These are phyloP conservation scores for Drosophila rubida DNA, from an alignment of 2,888 invertebrate genomes.

Conservation along the genomic window DNA sequence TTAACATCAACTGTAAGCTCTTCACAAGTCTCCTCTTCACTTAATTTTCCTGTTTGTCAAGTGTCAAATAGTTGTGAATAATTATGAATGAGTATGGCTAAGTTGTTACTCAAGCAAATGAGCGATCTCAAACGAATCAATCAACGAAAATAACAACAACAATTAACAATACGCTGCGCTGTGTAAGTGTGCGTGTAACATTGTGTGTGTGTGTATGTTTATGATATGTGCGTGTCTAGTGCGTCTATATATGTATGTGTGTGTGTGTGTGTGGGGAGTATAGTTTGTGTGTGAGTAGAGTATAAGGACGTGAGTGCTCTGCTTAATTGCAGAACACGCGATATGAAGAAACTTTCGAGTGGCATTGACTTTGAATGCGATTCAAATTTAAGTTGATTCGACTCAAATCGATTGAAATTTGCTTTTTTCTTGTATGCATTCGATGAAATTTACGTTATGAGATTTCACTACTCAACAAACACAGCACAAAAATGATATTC, in stretches of 20 bases:
- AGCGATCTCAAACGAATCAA: constrained; percentile 62
- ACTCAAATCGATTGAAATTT: constrained; percentile 28
- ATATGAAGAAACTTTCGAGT: constrained; percentile 45
- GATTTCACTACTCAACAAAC: constrained; percentile 81
- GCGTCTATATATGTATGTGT: constrained; percentile 16
- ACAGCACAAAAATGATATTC: constrained; percentile 78
- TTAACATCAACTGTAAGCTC: neutral
- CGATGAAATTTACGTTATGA: constrained; percentile 84
- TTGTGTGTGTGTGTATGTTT: constrained; percentile 12
- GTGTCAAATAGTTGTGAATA: constrained; percentile 7
- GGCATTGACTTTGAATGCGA: constrained; percentile 46
- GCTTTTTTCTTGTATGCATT: constrained; percentile 51
- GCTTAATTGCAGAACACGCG: constrained; percentile 48
- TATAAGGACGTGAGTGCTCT: constrained; percentile 41
- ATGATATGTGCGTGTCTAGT: constrained; percentile 11
- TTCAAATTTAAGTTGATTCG: constrained; percentile 40
- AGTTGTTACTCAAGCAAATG: constrained; percentile 53
- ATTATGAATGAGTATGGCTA: constrained; percentile 21
- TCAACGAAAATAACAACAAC: constrained; percentile 65
- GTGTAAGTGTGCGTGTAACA: constrained; percentile 13
- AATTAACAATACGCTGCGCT: constrained; percentile 55
- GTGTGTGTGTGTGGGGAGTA: constrained; percentile 12
- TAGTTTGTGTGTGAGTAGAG: constrained; percentile 30
- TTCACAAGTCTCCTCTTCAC: neutral
- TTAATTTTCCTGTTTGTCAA: neutral